A percentile compares a stretch with the other conserved stretches of the same genome.
phyloP scores from a whole-genome alignment of 2,888 invertebrate species.

The Oscheius myriophilus region DNA sequence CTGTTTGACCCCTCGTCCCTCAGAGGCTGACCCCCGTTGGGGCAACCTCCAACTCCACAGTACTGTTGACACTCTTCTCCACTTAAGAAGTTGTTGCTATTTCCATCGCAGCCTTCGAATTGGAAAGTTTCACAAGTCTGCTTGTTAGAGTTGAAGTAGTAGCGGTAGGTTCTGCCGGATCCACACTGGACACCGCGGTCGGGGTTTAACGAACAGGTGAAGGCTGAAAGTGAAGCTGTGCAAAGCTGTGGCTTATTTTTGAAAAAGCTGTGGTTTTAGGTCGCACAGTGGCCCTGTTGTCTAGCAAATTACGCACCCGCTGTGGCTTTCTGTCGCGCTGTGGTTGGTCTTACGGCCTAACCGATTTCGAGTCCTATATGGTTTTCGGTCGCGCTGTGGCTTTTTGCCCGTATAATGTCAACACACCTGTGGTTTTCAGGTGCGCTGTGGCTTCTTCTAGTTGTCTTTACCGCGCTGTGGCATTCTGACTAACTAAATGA shows the following conservation, averaged over 20 bases:
- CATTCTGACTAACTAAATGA: too few relatives aligned
- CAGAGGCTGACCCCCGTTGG: constrained; percentile 66
- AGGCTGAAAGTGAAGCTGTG: constrained; percentile 43
- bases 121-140: constrained; percentile 66
- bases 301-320: too few relatives aligned
- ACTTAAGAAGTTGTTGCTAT: constrained; percentile 62
- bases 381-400: too few relatives aligned
- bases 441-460: too few relatives aligned
- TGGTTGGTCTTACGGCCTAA: too few relatives aligned
- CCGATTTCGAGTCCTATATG: too few relatives aligned
- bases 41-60: constrained; percentile 67
- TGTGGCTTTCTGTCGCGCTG: too few relatives aligned
- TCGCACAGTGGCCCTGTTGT: too few relatives aligned
- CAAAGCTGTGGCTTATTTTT: neutral
- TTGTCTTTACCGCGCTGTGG: too few relatives aligned
- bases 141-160: constrained; percentile 64
- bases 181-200: constrained; percentile 67
- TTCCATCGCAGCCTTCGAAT: constrained; percentile 67
- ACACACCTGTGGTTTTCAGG: too few relatives aligned
- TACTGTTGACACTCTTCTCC: constrained; percentile 63
- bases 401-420: too few relatives aligned
- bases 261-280: too few relatives aligned
- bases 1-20: constrained; percentile 59
- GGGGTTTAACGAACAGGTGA: constrained; percentile 63
- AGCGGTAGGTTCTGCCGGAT: constrained; percentile 57